These are phyloP conservation scores for Glaucomys volans DNA, from an alignment of 2,113 vertebrate genomes.

Conservation along the genomic window DNA sequence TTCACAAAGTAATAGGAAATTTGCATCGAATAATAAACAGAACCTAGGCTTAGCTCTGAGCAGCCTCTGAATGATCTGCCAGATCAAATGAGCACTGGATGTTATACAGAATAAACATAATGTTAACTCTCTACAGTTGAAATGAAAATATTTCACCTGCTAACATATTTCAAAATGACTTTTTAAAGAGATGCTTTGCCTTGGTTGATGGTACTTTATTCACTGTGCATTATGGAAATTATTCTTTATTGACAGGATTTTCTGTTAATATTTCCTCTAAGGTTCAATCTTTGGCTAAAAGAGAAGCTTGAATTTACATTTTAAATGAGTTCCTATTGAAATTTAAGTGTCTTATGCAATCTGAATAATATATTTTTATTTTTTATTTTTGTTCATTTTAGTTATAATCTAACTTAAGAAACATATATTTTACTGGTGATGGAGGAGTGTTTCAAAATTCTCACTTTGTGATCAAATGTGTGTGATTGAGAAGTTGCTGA, in stretches of 20 bases:
- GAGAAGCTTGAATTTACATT: conserved; percentile 22
- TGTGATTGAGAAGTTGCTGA: not conserved
- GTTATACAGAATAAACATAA: conserved; percentile 29
- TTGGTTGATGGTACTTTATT: conserved; percentile 30
- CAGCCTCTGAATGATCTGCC: conserved; percentile 32
- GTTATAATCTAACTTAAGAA: no score
- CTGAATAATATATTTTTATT: not conserved
- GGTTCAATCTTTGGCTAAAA: conserved; percentile 47
- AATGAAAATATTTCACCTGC: conserved; percentile 63
- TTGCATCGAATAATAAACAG: conserved; percentile 72
- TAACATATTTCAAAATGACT: conserved; percentile 48
- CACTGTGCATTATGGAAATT: not conserved
- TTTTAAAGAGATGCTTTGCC: conserved; percentile 27
- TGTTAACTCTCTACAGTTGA: conserved; percentile 12
- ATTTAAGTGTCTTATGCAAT: not conserved
- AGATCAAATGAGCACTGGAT: conserved; percentile 38
- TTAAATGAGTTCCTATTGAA: conserved; percentile 31
- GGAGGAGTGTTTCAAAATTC: conserved; percentile 13
- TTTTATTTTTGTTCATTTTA: no score
- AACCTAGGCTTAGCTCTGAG: not conserved
- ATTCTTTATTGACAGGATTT: not conserved
- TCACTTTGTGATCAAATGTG: not conserved
- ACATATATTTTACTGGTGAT: not conserved
- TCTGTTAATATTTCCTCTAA: conserved; percentile 34
- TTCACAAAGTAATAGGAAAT: conserved; percentile 63